Evolutionary conservation across 2,113 vertebrate species (phyloP).

Genomic region (Corydoras maculifer): DNA sequence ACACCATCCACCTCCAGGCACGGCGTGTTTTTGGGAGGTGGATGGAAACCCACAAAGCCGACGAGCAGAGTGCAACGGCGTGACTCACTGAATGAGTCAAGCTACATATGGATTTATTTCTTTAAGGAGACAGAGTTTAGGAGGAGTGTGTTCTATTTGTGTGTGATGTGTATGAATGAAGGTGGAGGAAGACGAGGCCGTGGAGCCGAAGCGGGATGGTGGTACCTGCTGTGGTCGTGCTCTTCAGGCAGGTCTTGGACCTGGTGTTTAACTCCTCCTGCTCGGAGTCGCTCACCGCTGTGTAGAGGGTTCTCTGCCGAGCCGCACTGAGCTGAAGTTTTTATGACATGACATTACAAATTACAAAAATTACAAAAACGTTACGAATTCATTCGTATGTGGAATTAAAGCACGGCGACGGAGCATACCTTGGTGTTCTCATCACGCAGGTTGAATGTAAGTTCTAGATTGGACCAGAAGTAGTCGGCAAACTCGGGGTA

Average conservation of each 20-base stretch:
- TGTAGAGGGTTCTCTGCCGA: conserved; percentile 43
- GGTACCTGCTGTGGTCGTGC: conserved; percentile 80
- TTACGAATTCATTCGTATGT: no score
- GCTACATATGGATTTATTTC: no score
- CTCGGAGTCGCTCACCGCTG: conserved; percentile 59
- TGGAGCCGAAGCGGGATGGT: background rate
- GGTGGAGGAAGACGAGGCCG: background rate
- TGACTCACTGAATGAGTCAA: no score
- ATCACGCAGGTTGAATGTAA: conserved; percentile 94
- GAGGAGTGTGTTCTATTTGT: no score
- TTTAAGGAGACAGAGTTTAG: no score
- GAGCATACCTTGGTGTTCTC: conserved; percentile 78
- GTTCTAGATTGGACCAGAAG: conserved; percentile 90
- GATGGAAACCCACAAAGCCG: no score
- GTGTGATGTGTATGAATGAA: background rate
- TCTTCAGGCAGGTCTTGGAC: conserved; percentile 76
- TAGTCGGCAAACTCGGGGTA: conserved; percentile 96
- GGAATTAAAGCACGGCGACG: background rate
- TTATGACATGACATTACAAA: no score
- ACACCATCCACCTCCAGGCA: no score
- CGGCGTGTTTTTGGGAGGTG: no score
- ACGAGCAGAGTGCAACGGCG: no score
- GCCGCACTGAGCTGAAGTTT: background rate
- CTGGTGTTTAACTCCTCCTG: conserved; percentile 69
- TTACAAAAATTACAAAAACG: no score